phyloP scores from a whole-genome alignment of 2,797 vertebrate genomes.

The Lagorchestes hirsutus region DNA sequence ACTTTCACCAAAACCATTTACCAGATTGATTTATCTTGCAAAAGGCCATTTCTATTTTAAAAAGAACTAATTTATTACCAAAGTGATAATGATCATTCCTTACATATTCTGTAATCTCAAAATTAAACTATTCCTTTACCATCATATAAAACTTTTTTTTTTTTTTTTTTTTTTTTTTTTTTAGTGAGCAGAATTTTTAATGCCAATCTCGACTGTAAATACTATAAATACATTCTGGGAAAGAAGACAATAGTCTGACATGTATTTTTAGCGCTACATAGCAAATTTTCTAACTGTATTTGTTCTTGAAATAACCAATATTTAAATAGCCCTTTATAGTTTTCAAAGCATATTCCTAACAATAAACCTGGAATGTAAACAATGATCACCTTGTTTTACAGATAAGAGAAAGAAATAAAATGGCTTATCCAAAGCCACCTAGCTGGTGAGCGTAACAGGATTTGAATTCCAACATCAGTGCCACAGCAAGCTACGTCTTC shows the following conservation, averaged over 20 bases:
- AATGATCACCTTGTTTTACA: neutral
- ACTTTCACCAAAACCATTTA: slow-evolving; percentile 46
- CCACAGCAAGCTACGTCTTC: neutral
- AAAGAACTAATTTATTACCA: slow-evolving; percentile 32
- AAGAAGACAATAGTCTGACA: slow-evolving; percentile 6
- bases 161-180: slow-evolving; percentile 1
- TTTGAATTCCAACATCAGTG: neutral
- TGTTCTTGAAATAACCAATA: slow-evolving; percentile 4
- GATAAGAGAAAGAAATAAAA: neutral
- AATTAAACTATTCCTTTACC: slow-evolving; percentile 29
- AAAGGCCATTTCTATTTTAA: slow-evolving; percentile 31
- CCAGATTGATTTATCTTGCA: slow-evolving; percentile 36
- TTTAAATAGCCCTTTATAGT: neutral
- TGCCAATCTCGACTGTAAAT: neutral
- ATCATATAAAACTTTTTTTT: neutral
- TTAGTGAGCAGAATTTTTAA: slow-evolving; percentile 11
- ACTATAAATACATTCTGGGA: neutral
- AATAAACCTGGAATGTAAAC: neutral
- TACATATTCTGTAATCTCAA: neutral
- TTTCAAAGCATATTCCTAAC: neutral
- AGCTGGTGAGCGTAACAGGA: neutral
- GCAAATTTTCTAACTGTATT: neutral
- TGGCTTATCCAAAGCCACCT: neutral
- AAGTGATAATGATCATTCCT: neutral
- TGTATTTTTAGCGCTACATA: slow-evolving; percentile 29